Conservation (phyloP, 2,113 vertebrate species). For the Butorides virescens region DNA sequence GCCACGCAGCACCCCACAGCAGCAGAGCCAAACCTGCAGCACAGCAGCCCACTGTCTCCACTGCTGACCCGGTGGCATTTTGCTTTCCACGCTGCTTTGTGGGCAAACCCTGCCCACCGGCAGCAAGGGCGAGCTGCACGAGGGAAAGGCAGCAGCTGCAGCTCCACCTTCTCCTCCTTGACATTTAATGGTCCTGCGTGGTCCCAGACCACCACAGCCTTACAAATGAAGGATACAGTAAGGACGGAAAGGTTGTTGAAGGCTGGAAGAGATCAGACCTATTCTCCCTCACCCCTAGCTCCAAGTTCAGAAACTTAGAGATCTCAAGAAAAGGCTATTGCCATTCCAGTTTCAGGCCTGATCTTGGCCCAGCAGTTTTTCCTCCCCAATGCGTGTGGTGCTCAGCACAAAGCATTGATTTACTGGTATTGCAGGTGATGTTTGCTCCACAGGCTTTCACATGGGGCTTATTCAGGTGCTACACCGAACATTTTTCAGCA, state of each 20-base stretch:
- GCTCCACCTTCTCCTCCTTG: not conserved
- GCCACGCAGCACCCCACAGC: rapidly evolving
- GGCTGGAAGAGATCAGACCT: not conserved
- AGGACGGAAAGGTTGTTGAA: not conserved
- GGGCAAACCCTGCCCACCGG: rapidly evolving
- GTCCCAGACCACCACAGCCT: not conserved
- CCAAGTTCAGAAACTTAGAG: not conserved
- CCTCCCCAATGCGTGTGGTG: not conserved
- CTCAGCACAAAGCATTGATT: not conserved
- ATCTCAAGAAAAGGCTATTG: not conserved
- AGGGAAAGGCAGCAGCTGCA: not conserved
- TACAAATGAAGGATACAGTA: not conserved
- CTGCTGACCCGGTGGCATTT: not conserved
- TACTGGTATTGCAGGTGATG: rapidly evolving
- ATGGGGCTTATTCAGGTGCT: not conserved
- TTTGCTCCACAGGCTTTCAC: not conserved
- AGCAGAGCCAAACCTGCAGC: not conserved
- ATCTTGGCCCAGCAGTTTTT: too few relatives aligned
- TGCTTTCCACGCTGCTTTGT: not conserved
- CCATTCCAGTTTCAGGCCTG: not conserved
- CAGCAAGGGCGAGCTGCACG: not conserved
- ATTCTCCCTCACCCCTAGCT: not conserved
- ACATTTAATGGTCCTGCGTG: rapidly evolving
- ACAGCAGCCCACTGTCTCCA: not conserved
- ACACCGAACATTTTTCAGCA: not conserved